Percentiles rank a stretch among this genome's conserved stretches.
phyloP scores from a whole-genome alignment of 2,888 invertebrate species.

The Lordiphosa andalusiaca region DNA sequence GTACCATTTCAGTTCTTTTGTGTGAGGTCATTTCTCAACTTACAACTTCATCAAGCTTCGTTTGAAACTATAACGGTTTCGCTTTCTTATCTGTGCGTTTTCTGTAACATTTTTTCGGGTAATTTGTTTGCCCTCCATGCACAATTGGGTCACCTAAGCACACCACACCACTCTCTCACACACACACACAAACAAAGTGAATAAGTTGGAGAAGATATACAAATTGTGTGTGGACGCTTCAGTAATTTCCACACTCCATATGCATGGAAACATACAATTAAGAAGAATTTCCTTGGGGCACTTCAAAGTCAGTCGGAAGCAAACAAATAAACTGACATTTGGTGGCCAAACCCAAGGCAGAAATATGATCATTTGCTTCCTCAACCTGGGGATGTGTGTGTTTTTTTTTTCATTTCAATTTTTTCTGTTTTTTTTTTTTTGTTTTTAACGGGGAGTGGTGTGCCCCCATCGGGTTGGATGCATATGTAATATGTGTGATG shows the following conservation, averaged over 20 bases:
- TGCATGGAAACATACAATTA: not conserved
- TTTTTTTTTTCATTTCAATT: not conserved
- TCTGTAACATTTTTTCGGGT: constrained; percentile 13
- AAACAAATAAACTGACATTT: constrained; percentile 7
- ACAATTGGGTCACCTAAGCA: constrained; percentile 47
- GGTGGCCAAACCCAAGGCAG: not conserved
- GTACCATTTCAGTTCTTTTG: not conserved
- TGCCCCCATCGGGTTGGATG: constrained; percentile 7
- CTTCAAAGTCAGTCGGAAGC: constrained; percentile 26
- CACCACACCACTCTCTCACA: constrained; percentile 33
- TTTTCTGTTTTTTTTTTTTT: not conserved
- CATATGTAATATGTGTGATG: constrained; percentile 11
- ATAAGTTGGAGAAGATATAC: constrained; percentile 5
- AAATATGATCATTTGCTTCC: constrained; percentile 9
- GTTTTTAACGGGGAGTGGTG: not conserved
- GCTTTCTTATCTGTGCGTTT: constrained; percentile 6
- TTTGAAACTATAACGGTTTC: constrained; percentile 1
- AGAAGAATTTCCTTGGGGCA: constrained; percentile 18
- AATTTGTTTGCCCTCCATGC: constrained; percentile 32
- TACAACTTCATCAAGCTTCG: too few species aligned
- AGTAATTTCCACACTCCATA: constrained; percentile 25
- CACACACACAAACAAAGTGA: constrained; percentile 4
- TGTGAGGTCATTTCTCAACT: not conserved
- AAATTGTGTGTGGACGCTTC: constrained; percentile 35
- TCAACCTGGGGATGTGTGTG: not conserved